Evolutionary conservation across 2,797 vertebrate species (phyloP).

Genomic region (Perodicticus potto): DNA sequence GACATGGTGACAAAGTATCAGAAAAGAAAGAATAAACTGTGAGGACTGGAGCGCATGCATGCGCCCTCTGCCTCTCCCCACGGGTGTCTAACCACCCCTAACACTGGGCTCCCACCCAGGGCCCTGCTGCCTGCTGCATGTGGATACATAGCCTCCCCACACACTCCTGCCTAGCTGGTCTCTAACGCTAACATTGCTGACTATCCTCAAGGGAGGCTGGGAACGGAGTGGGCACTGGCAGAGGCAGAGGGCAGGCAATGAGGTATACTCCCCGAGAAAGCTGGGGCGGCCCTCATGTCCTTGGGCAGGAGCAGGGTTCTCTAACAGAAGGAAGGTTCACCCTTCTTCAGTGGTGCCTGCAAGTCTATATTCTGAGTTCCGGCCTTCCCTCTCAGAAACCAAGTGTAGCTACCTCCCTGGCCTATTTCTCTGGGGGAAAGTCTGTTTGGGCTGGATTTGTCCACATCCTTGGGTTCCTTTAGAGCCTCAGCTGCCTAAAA

Average conservation of each 20-base stretch:
- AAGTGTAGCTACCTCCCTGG: not conserved
- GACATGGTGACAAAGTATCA: slow-evolving; percentile 99
- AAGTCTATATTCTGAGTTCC: not conserved
- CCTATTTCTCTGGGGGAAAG: not conserved
- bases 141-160: slow-evolving; percentile 40
- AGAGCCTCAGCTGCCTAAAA: not conserved
- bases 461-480: not conserved
- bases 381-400: not conserved
- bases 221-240: not conserved
- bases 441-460: not conserved
- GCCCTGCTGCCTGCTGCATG: slow-evolving; percentile 76
- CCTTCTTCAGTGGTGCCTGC: not conserved
- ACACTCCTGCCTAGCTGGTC: not conserved
- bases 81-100: slow-evolving; percentile 75
- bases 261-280: not conserved
- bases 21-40: slow-evolving; percentile 98
- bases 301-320: not conserved
- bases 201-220: slow-evolving; percentile 41
- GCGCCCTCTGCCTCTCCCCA: slow-evolving; percentile 66
- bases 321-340: not conserved
- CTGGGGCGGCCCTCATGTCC: not conserved
- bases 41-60: slow-evolving; percentile 88
- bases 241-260: not conserved
- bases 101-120: slow-evolving; percentile 12
- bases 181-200: slow-evolving; percentile 67